These are phyloP conservation scores for Tychaedon coryphoeus DNA, from an alignment of 2,113 vertebrate genomes.

Conservation along the genomic window DNA sequence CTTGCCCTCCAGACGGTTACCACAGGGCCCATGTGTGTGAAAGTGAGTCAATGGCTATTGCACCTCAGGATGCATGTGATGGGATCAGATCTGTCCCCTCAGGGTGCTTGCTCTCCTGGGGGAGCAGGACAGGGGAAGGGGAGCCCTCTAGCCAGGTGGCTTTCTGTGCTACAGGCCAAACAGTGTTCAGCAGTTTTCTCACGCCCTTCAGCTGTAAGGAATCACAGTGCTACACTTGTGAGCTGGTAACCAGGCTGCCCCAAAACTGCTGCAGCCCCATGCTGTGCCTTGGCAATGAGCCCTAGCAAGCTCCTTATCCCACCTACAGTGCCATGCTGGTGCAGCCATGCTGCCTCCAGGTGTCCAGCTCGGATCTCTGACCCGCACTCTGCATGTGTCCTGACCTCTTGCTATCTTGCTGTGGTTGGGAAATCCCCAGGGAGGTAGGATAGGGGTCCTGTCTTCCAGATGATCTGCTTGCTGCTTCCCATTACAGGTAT, in stretches of 20 bases:
- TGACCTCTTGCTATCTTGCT: neutral
- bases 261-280: neutral
- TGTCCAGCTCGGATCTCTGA: neutral
- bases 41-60: neutral
- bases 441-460: neutral
- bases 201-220: neutral
- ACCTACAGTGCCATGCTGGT: neutral
- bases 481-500: neutral
- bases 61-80: neutral
- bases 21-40: neutral
- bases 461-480: neutral
- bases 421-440: neutral
- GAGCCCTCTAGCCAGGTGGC: neutral
- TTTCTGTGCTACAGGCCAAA: neutral
- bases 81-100: neutral
- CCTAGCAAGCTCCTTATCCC: neutral
- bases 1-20: neutral
- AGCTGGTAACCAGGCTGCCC: neutral
- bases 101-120: neutral
- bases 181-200: neutral
- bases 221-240: accelerated
- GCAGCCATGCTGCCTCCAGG: neutral
- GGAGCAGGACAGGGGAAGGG: neutral
- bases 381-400: neutral
- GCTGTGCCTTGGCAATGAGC: neutral